phyloP scores from a whole-genome alignment of 2,888 invertebrate species.

The Ceraclea dissimilis region DNA sequence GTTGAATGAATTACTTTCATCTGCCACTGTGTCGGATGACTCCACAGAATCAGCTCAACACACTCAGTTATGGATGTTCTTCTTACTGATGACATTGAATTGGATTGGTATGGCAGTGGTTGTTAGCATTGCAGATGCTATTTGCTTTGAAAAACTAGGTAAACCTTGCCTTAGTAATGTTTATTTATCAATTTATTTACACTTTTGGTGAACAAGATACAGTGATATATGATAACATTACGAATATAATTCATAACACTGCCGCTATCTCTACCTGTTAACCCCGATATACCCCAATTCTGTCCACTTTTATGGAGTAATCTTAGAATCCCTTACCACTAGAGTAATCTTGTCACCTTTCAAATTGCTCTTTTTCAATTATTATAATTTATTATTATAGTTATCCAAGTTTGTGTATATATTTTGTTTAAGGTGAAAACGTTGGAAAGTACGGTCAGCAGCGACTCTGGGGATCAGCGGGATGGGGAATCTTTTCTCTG shows the following conservation, averaged over 20 bases:
- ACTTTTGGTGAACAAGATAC: too few species aligned
- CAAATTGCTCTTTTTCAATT: too few species aligned
- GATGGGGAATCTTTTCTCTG: slow-evolving; percentile 74
- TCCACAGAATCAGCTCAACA: slow-evolving; percentile 29
- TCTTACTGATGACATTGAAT: slow-evolving; percentile 64
- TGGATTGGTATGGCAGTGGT: slow-evolving; percentile 83
- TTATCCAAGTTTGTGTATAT: too few species aligned
- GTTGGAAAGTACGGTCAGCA: slow-evolving; percentile 78
- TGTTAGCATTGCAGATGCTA: slow-evolving; percentile 81
- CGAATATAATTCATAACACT: neutral
- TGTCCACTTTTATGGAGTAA: too few species aligned
- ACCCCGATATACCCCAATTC: too few species aligned
- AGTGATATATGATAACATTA: neutral
- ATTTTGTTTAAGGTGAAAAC: slow-evolving; percentile 51
- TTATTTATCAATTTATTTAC: too few species aligned
- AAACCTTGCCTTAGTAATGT: slow-evolving; percentile 26
- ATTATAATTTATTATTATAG: too few species aligned
- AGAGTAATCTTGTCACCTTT: too few species aligned
- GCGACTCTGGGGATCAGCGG: slow-evolving; percentile 80
- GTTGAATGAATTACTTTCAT: slow-evolving; percentile 41
- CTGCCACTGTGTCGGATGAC: slow-evolving; percentile 27
- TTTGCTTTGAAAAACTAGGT: slow-evolving; percentile 80
- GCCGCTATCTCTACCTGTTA: too few species aligned
- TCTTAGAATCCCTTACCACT: too few species aligned
- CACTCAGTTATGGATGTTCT: slow-evolving; percentile 71